Base-by-base conservation (phyloP, 2,797 vertebrate genomes). In the Oryzias dopingdopingensis region DNA sequence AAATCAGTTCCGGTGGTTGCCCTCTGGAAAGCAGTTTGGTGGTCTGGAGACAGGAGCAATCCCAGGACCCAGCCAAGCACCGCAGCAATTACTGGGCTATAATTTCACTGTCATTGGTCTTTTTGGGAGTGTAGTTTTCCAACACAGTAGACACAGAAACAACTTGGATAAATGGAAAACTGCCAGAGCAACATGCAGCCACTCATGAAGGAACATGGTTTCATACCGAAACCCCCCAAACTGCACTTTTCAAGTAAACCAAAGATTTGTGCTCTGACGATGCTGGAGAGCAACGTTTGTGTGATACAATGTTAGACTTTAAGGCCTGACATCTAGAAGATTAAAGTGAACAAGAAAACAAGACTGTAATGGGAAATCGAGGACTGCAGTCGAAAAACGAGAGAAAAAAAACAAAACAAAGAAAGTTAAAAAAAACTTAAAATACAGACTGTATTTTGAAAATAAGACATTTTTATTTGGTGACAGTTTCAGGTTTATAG, bases 1-100 rank as follows among this genome's bases (percentile, higher is more conserved):
- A 80, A 82, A 89, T 84, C 83, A 80, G 81, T 86, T 86, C 83
- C 81, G 72, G 56, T 82, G 65, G 77, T 83, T 84, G 79, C 72
- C 59, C 79, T 46, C 67, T 66, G 66, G 68, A 76, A 85, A 73
- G 77, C 72, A 80, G 60, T 84, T 81, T 79, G 72, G 72, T 74
- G 70, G 74, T 59, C 42, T 71, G 56, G 77, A 84, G 79, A 80
- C 59, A 6, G 62, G 59, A 57, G 51, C 44, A 63, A 62, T 83
- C 82, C 65, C 60, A 62, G 70, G 76, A 73, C 73, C 60, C 59
- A 72, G 71, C 40, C 51, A 47, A 20, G 72, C 67, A 70, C 72
- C 65, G 52, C 50, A 50, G 65, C 83, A 84, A 84, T 86, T 86
- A 86, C 74, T 48, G 56, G 52, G 49, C 74, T 64, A 60, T 83